Conservation (phyloP, 2,797 vertebrate species). For the Gadopsis bispinosus region DNA sequence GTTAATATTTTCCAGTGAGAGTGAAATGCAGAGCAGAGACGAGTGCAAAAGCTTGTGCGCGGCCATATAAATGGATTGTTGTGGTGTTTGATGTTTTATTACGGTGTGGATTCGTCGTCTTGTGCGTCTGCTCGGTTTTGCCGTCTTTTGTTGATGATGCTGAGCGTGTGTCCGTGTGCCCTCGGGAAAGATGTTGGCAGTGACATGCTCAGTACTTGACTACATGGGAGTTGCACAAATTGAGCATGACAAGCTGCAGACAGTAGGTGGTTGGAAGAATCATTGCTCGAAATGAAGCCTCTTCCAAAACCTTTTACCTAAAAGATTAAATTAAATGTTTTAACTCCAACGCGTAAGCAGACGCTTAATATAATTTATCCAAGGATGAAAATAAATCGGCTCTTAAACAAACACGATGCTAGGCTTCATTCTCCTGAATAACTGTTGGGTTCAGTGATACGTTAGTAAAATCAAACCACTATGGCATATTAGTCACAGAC, state of each 20-base stretch:
- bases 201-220: conserved; percentile 61
- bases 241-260: conserved; percentile 74
- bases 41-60: conserved; percentile 25
- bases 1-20: conserved; percentile 53
- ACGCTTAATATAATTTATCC: background rate
- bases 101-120: conserved; percentile 25
- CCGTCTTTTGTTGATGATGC: conserved; percentile 21
- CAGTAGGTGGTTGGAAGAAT: conserved; percentile 56
- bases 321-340: background rate
- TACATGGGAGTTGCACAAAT: conserved; percentile 71
- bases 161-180: conserved; percentile 16
- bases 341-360: background rate
- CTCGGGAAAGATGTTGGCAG: conserved; percentile 56
- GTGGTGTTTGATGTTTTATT: conserved; percentile 45
- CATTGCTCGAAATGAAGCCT: conserved; percentile 52
- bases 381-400: background rate
- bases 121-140: conserved; percentile 37
- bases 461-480: background rate
- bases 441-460: background rate
- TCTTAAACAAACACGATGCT: conserved; percentile 4
- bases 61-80: conserved; percentile 31
- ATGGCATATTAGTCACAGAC: background rate
- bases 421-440: background rate
- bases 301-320: conserved; percentile 28
- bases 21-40: conserved; percentile 39